Conservation (phyloP, 2,113 vertebrate genomes). For the Octodon degus region DNA sequence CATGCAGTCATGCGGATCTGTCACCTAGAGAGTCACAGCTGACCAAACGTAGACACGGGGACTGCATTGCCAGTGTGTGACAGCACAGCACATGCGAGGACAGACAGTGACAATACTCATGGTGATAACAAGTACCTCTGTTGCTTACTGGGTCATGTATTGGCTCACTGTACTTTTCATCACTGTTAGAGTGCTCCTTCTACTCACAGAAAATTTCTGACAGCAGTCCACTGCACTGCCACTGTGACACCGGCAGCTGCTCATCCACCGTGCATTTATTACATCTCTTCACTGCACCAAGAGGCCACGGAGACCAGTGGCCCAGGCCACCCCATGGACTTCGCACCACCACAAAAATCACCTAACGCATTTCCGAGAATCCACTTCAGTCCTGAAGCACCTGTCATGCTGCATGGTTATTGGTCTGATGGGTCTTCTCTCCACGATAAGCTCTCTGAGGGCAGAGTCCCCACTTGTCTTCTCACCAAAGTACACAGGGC, state of each 20-base stretch:
- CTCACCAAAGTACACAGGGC: not conserved
- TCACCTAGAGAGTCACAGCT: too few relatives aligned
- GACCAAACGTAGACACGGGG: not conserved
- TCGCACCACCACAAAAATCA: not conserved
- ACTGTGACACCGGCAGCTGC: not conserved
- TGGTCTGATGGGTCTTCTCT: rapidly evolving
- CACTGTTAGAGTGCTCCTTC: not conserved
- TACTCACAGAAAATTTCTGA: not conserved
- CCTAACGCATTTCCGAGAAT: not conserved
- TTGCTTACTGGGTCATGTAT: not conserved
- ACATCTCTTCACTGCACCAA: not conserved
- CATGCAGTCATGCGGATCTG: not conserved
- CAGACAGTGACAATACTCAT: too few relatives aligned
- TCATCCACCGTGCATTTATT: too few relatives aligned
- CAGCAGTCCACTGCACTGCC: not conserved
- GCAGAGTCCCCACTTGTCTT: not conserved
- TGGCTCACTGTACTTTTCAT: not conserved
- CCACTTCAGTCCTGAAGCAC: too few relatives aligned
- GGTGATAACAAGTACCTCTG: not conserved
- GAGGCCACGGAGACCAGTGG: too few relatives aligned
- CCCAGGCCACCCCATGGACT: not conserved
- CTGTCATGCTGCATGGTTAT: rapidly evolving
- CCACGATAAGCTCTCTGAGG: not conserved
- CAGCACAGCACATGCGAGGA: not conserved
- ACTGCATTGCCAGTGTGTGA: not conserved